phyloP scores from a whole-genome alignment of 2,888 invertebrate genomes.

The Lasius platythorax region DNA sequence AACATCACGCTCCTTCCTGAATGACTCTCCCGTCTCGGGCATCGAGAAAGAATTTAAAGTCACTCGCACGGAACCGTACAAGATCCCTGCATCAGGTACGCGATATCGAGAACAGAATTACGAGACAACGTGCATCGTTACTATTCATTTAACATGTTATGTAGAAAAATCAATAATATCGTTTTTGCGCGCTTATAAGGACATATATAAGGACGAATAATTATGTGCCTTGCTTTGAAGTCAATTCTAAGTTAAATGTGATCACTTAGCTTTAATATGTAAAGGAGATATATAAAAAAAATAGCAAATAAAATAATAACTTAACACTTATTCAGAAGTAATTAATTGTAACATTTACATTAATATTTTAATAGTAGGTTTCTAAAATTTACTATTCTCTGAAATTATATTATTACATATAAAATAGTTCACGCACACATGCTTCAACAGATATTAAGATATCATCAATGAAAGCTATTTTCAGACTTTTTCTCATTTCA shows the following conservation, averaged over 20 bases:
- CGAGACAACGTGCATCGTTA: neutral
- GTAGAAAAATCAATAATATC: constrained; percentile 2
- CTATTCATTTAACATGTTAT: constrained; percentile 25
- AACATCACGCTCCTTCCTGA: constrained; percentile 21
- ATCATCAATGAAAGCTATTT: neutral
- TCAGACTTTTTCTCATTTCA: neutral
- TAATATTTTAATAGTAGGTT: neutral
- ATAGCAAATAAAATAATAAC: neutral
- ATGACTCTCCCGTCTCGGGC: neutral
- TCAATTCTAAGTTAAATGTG: neutral
- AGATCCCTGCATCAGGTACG: neutral
- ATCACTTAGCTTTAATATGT: neutral
- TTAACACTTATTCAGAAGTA: neutral
- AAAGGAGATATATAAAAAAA: neutral
- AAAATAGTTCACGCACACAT: neutral
- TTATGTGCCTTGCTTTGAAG: neutral
- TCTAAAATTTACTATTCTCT: neutral
- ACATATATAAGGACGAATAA: neutral
- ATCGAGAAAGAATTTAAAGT: constrained; percentile 24
- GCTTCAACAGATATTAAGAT: neutral
- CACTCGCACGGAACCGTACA: constrained; percentile 12
- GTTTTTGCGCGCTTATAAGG: neutral
- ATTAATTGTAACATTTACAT: neutral
- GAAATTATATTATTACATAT: neutral
- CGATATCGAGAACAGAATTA: constrained; percentile 15